Conservation (phyloP, 2,888 invertebrate genomes). For the Andricus quercusramuli region DNA sequence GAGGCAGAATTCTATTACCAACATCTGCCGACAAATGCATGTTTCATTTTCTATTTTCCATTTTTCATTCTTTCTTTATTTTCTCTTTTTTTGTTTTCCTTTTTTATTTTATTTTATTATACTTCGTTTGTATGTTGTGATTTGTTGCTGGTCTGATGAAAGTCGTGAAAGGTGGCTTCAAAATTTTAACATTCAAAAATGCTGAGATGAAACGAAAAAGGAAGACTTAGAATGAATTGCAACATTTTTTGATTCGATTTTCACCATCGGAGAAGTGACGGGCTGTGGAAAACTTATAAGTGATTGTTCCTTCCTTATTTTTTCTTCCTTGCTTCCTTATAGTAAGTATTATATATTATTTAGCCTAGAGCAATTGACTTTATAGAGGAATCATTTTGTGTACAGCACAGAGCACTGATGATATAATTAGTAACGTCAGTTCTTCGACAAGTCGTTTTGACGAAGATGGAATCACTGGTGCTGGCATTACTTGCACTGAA, state of each 20-base stretch:
- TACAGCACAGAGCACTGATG: constrained; percentile 68
- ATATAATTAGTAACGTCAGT: constrained; percentile 61
- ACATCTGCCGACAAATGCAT: constrained; percentile 25
- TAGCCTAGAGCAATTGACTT: constrained; percentile 76
- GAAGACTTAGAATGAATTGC: constrained; percentile 23
- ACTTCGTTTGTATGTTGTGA: background rate
- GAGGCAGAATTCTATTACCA: constrained; percentile 18
- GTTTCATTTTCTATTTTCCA: constrained; percentile 27
- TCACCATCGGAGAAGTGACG: background rate
- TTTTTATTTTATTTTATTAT: too few relatives aligned
- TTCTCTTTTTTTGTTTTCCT: constrained; percentile 25
- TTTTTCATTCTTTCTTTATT: constrained; percentile 16
- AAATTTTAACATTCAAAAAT: background rate
- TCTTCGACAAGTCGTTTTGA: constrained; percentile 63
- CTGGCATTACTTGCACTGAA: constrained; percentile 54
- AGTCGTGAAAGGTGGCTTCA: background rate
- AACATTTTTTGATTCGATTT: constrained; percentile 32
- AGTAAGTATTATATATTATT: constrained; percentile 55
- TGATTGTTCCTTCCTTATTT: constrained; percentile 35
- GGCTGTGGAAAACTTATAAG: constrained; percentile 9
- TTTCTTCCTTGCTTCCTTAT: constrained; percentile 16
- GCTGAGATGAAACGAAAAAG: constrained; percentile 3
- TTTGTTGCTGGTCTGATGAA: constrained; percentile 3
- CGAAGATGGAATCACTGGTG: constrained; percentile 59
- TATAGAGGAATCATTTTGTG: constrained; percentile 73